These are phyloP conservation scores for Leucopternis melanops DNA, from an alignment of 2,113 vertebrate species.

Conservation along the genomic window DNA sequence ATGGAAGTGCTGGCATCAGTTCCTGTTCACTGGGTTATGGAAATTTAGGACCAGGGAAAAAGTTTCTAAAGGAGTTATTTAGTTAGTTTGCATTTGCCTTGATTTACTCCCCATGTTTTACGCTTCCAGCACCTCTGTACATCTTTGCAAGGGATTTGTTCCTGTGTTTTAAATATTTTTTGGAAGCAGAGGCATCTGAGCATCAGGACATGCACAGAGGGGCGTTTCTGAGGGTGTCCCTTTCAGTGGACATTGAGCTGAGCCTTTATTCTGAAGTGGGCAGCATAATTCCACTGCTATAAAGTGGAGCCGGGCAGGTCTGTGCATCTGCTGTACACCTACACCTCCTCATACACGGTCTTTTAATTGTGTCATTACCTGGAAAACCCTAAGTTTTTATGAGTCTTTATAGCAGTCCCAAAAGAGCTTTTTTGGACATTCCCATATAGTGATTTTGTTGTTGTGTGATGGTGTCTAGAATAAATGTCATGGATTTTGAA, in stretches of 20 bases:
- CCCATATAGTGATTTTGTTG: too few species aligned
- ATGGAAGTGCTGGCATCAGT: background rate
- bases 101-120: background rate
- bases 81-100: background rate
- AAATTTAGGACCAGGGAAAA: background rate
- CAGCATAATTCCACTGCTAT: accelerated
- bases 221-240: accelerated
- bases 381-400: background rate
- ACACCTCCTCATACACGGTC: accelerated
- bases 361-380: background rate
- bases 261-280: background rate
- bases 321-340: too few species aligned
- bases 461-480: background rate
- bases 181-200: background rate
- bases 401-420: background rate
- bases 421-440: background rate
- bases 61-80: background rate
- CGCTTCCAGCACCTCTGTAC: background rate
- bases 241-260: background rate
- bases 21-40: background rate
- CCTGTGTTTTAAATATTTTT: background rate
- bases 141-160: background rate
- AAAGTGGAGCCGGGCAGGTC: background rate
- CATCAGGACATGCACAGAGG: background rate
- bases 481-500: background rate